A percentile compares a stretch with the other conserved stretches of the same genome.
Evolutionary conservation across 2,797 vertebrate genomes (phyloP).

Genomic region (Oophaga sylvatica): DNA sequence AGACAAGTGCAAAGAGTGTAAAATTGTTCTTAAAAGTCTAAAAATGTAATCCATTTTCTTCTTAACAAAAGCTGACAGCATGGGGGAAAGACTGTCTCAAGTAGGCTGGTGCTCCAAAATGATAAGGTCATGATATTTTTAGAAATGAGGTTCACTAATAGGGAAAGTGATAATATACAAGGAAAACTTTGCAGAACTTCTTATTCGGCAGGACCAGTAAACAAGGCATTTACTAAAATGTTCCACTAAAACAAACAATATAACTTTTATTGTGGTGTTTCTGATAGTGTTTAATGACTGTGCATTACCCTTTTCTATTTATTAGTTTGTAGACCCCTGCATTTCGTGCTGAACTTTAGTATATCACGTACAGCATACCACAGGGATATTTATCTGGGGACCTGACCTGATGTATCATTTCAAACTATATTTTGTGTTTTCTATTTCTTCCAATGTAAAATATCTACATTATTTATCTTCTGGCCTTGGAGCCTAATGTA

Average conservation of each 20-base stretch:
- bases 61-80: slow-evolving; percentile 49
- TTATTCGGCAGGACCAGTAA: background rate
- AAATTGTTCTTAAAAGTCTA: slow-evolving; percentile 43
- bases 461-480: background rate
- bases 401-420: background rate
- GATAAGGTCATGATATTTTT: slow-evolving; percentile 52
- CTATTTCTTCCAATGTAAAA: background rate
- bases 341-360: background rate
- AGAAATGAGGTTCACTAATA: background rate
- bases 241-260: background rate
- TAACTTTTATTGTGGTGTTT: background rate
- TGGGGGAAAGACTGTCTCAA: slow-evolving; percentile 38
- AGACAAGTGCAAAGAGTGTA: slow-evolving; percentile 42
- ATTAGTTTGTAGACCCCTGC: background rate
- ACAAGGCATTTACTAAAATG: background rate
- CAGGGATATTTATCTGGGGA: background rate
- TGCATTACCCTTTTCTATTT: background rate
- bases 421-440: background rate
- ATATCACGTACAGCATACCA: background rate
- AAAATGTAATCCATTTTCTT: slow-evolving; percentile 41
- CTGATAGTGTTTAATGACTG: background rate
- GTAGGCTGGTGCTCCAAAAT: slow-evolving; percentile 38
- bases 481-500: background rate
- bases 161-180: background rate
- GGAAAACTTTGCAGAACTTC: background rate